Evolutionary conservation across 2,888 invertebrate genomes (phyloP).

Genomic region (Galeruca laticollis): DNA sequence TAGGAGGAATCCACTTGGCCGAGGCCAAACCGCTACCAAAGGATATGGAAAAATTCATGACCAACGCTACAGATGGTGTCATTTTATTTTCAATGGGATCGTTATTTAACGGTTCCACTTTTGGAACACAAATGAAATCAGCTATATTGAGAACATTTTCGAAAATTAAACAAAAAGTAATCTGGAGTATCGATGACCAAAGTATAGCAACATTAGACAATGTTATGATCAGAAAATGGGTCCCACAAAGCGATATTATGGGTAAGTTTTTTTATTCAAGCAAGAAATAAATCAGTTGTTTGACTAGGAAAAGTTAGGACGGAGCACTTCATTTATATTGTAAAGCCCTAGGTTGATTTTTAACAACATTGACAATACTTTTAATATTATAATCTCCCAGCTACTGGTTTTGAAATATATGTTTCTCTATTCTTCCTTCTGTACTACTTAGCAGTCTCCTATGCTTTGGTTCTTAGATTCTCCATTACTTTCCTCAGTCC

Average conservation of each 20-base stretch:
- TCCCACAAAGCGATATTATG: conserved; percentile 58
- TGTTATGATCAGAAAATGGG: conserved; percentile 61
- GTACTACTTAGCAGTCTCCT: too few species aligned
- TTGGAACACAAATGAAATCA: conserved; percentile 68
- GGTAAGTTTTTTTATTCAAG: conserved; percentile 49
- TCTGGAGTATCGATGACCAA: conserved; percentile 75
- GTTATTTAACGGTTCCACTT: conserved; percentile 64
- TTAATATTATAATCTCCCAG: too few species aligned
- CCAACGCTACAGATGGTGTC: conserved; percentile 65
- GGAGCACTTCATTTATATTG: too few species aligned
- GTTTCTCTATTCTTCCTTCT: too few species aligned
- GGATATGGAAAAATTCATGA: conserved; percentile 56
- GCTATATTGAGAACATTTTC: conserved; percentile 72
- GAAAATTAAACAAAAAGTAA: conserved; percentile 72
- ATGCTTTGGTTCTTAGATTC: too few species aligned
- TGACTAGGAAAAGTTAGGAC: too few species aligned
- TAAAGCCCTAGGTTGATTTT: too few species aligned
- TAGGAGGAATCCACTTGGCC: conserved; percentile 70
- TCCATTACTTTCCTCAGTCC: too few species aligned
- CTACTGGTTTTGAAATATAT: too few species aligned
- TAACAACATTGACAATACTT: too few species aligned
- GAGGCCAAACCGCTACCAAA: conserved; percentile 47
- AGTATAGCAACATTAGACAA: conserved; percentile 60
- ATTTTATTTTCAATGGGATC: conserved; percentile 68
- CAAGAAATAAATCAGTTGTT: too few species aligned